These are phyloP conservation scores for Sogatella furcifera DNA, from an alignment of 1,140 invertebrate genomes.

Conservation along the genomic window DNA sequence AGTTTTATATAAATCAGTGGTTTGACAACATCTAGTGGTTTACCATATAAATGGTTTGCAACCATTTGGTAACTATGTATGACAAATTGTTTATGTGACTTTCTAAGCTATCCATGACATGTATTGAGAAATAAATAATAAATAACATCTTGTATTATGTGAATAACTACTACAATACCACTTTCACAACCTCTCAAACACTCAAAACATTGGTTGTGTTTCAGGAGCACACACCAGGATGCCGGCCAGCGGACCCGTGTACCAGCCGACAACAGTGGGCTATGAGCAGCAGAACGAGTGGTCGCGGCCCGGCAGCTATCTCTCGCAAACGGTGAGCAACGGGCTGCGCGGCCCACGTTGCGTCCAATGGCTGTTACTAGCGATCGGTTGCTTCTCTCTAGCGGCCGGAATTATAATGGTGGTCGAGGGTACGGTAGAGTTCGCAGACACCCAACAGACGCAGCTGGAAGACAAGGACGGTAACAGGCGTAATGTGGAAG, in stretches of 20 bases:
- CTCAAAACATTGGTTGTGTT: no score
- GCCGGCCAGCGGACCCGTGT: conserved; percentile 50
- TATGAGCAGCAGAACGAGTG: conserved; percentile 43
- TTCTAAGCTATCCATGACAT: no score
- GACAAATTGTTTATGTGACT: no score
- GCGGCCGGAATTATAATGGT: conserved; percentile 26
- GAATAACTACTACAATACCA: no score
- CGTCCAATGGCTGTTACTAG: conserved; percentile 25
- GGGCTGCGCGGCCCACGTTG: conserved; percentile 20
- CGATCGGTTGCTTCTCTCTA: conserved; percentile 22
- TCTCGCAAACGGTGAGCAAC: conserved; percentile 21
- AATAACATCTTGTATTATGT: no score
- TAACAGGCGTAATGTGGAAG: not conserved
- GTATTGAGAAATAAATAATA: no score
- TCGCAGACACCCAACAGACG: conserved; percentile 15
- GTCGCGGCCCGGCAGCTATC: conserved; percentile 21
- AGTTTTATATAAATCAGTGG: no score
- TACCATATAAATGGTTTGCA: no score
- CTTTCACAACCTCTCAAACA: no score
- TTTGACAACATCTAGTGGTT: no score
- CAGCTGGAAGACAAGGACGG: conserved; percentile 13
- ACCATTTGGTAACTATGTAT: no score
- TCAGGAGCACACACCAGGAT: conserved; percentile 28
- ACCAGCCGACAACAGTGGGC: conserved; percentile 57
- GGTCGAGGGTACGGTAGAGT: conserved; percentile 23